These are phyloP conservation scores for Mormyrops attenuatus DNA, from an alignment of 2,797 vertebrate species.

Conservation along the genomic window DNA sequence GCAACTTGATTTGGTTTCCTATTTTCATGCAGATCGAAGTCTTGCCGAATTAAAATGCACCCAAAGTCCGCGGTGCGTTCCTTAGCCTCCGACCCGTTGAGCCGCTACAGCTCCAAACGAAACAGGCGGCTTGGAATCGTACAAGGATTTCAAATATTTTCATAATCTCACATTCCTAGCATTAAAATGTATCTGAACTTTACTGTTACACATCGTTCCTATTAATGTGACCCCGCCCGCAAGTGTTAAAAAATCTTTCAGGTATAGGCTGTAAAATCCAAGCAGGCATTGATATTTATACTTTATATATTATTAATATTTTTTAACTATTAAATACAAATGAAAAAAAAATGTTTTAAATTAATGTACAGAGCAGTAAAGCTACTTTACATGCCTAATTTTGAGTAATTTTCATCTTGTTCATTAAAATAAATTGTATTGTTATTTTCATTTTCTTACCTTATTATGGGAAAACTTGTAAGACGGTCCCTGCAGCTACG, in stretches of 20 bases:
- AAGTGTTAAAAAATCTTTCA: constrained; percentile 40
- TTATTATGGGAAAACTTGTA: not conserved
- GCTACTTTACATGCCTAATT: not conserved
- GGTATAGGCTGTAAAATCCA: constrained; percentile 10
- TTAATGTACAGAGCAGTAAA: not conserved
- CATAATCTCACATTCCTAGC: constrained; percentile 56
- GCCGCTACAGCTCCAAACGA: constrained; percentile 35
- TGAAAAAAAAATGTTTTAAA: not conserved
- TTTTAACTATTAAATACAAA: not conserved
- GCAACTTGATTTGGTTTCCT: constrained; percentile 26
- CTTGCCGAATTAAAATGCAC: constrained; percentile 29
- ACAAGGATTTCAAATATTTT: constrained; percentile 54
- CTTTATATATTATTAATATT: not conserved
- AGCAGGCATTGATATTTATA: not conserved
- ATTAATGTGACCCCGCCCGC: constrained; percentile 46
- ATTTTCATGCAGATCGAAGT: constrained; percentile 32
- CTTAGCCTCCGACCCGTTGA: constrained; percentile 21
- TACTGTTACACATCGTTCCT: constrained; percentile 40
- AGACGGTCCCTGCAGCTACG: not conserved
- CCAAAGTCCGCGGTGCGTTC: constrained; percentile 37
- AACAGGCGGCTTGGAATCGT: constrained; percentile 38
- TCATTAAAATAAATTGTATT: not conserved
- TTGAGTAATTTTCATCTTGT: not conserved
- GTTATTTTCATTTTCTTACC: not conserved
- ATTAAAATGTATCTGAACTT: constrained; percentile 35